Evolutionary conservation across 2,113 vertebrate genomes (phyloP), one percentile per base, ranked within the genome.

Genomic region (Campylomormyrus numenius): DNA sequence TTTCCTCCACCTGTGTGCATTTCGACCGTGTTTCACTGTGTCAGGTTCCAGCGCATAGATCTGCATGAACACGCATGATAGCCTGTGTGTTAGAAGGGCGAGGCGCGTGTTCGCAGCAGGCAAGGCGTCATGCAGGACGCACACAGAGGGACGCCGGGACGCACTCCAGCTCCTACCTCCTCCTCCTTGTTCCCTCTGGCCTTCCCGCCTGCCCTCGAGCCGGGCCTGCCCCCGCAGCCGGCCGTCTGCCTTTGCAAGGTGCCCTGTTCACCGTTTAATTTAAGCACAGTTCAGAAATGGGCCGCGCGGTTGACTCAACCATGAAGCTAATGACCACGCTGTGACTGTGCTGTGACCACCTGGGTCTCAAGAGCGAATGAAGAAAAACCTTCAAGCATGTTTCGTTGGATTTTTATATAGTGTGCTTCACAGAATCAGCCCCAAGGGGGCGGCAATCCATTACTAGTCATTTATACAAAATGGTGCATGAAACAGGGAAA

Each of bases 191-290:
- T 97, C 96, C 96, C 97, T 92, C 88, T 93, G 89, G 97, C 95
- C 94, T 97, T 97, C 95, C 97, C 96, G 97, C 96, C 97, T 95
- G 97, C 96, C 93, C 96, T 91, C 93, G 96, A 95, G 94, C 95
- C 95, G 88, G 96, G 56, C 95, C 97, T 97, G 96, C 96, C 96
- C 95, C 97, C 97, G 96, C 95, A 98, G 95, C 96, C 94, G 94
- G 97, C 95, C 95, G 97, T 94, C 97, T 96, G 94, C 95, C 95
- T 98, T 96, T 98, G 97, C 93, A 97, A 96, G 92, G 97, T 95
- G 58, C 97, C 98, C 98, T 99, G 97, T 99, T 98, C 94, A 95
- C 96, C 96, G 95, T 97, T 98, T 95, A 97, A 97, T 95, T 96
- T 94, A 94, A 97, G 95, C 94, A 97, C 94, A 97, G 96, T 97